A percentile compares a stretch with the other conserved stretches of the same genome.
Evolutionary conservation across 1,140 invertebrate genomes (phyloP).

Genomic region (Metopolophium dirhodum): DNA sequence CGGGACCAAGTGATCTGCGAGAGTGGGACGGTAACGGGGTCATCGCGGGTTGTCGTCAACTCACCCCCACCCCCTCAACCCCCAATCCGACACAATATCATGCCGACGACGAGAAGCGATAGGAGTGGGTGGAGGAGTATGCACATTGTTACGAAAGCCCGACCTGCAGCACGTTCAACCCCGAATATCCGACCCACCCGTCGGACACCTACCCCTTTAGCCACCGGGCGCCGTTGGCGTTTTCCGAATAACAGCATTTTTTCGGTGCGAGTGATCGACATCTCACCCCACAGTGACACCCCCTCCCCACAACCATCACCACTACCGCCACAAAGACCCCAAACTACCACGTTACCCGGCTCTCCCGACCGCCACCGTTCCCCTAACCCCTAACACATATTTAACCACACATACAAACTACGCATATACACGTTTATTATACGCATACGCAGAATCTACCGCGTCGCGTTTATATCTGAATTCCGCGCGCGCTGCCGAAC

Average conservation of each 20-base stretch:
- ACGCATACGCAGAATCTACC: neutral
- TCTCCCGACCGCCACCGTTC: neutral
- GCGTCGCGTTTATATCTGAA: neutral
- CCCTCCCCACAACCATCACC: neutral
- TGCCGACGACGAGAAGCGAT: neutral
- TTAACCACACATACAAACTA: neutral
- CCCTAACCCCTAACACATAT: neutral
- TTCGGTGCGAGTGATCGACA: neutral
- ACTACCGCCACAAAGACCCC: too few relatives aligned
- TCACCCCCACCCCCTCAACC: accelerated
- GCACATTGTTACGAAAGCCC: neutral
- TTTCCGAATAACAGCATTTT: slow-evolving; percentile 18
- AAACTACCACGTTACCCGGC: neutral
- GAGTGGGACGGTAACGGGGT: neutral
- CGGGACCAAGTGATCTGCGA: neutral
- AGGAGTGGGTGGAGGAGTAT: too few relatives aligned
- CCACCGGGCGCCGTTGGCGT: neutral
- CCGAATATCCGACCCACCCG: neutral
- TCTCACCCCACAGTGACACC: neutral
- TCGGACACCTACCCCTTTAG: neutral
- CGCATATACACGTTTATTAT: neutral
- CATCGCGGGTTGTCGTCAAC: neutral
- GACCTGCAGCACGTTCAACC: neutral
- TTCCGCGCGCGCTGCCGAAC: neutral
- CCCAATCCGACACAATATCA: neutral